Percentiles rank a stretch among this genome's conserved stretches.
phyloP scores from a whole-genome alignment of 1,140 invertebrate genomes.

The Sinella curviseta region DNA sequence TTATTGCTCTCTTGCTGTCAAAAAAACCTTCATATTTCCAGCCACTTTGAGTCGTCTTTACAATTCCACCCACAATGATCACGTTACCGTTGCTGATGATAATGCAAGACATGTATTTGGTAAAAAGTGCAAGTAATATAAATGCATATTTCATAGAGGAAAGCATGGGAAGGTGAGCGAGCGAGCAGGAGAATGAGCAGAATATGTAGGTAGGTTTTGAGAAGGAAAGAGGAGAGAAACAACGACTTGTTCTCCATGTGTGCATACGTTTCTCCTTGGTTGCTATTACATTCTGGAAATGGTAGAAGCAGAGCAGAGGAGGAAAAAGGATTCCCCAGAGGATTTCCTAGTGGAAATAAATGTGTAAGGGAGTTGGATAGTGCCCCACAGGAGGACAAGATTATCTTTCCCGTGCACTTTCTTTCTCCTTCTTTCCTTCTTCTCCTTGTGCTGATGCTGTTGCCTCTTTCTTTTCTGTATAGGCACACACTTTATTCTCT shows the following conservation, averaged over 20 bases:
- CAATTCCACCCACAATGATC: too few species aligned
- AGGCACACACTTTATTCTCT: neutral
- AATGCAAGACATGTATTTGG: too few species aligned
- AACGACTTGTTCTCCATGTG: too few species aligned
- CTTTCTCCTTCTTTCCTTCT: slow-evolving; percentile 35
- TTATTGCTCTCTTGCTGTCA: too few species aligned
- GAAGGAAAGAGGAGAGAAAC: too few species aligned
- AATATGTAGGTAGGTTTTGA: too few species aligned
- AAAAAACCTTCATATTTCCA: too few species aligned
- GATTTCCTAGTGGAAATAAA: slow-evolving; percentile 48
- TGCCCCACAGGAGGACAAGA: slow-evolving; percentile 46
- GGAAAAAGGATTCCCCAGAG: slow-evolving; percentile 31
- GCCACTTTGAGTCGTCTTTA: too few species aligned
- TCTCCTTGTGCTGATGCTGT: slow-evolving; percentile 17
- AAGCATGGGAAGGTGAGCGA: neutral
- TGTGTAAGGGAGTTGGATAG: slow-evolving; percentile 47
- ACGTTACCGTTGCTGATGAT: too few species aligned
- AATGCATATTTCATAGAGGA: neutral
- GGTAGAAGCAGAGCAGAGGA: slow-evolving; percentile 4
- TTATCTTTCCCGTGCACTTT: slow-evolving; percentile 47
- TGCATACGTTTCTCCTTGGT: too few species aligned
- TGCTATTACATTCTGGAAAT: neutral
- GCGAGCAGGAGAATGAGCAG: too few species aligned
- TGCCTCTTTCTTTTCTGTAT: neutral
- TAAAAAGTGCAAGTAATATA: too few species aligned